These are phyloP conservation scores for Corythornis cristatus DNA, from an alignment of 2,113 vertebrate genomes.

Conservation along the genomic window DNA sequence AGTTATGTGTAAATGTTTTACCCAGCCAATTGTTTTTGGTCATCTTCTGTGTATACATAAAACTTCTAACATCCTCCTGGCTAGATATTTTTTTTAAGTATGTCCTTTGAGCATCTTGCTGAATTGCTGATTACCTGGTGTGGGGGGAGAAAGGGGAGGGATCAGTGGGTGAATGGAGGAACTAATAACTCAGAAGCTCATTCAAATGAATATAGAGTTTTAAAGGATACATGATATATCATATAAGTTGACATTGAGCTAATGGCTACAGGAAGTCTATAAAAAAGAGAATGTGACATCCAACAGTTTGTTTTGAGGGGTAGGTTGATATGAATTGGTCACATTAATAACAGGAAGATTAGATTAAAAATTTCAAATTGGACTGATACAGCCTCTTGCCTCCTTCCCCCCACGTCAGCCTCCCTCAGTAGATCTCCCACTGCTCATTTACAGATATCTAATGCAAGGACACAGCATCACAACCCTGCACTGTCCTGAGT, in stretches of 20 bases:
- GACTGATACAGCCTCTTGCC: not conserved
- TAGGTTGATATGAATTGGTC: not conserved
- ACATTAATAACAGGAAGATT: constrained; percentile 3
- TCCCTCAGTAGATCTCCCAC: not conserved
- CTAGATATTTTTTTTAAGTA: constrained; percentile 41
- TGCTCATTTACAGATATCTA: not conserved
- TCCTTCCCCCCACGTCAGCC: not conserved
- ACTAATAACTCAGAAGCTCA: constrained; percentile 61
- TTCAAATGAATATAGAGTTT: constrained; percentile 45
- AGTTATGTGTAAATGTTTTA: constrained; percentile 77
- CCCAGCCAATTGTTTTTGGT: constrained; percentile 66
- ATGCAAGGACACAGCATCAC: not conserved
- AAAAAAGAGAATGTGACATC: constrained; percentile 14
- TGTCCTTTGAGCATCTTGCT: constrained; percentile 12
- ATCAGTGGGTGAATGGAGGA: constrained; percentile 16
- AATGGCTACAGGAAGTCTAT: constrained; percentile 43
- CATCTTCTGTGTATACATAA: not conserved
- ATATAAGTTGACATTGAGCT: not conserved
- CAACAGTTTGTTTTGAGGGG: constrained; percentile 25
- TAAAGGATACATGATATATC: constrained; percentile 31
- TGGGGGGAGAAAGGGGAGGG: not conserved
- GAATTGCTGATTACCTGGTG: constrained; percentile 56
- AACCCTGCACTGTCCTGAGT: not conserved
- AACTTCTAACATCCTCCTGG: constrained; percentile 26
- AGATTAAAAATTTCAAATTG: constrained; percentile 4